Evolutionary conservation across 35 echinoderm and acorn worm genomes (phyloP), one percentile per base, ranked within the genome.

Genomic region (Amphiura filiformis): DNA sequence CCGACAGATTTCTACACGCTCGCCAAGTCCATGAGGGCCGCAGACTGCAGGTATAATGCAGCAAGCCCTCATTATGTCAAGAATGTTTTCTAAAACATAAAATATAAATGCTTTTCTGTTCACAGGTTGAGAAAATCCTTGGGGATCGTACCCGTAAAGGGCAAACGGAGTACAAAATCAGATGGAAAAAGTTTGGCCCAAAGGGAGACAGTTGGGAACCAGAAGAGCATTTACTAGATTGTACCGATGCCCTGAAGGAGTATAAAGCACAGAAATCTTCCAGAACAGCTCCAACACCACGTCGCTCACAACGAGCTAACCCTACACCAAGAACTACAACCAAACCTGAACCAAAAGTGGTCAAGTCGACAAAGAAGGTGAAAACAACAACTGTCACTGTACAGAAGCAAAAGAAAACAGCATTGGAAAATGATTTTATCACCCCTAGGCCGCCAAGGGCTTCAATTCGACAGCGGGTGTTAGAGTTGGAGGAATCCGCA

Each of bases 171-270:
- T 85, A 85, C 37, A 85, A 85, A 85, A 61, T 85, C 34, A 31
- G 83, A 20, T 85, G 83, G 83, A 85, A 65, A 37, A 65, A 56
- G 1, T 85, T 18, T 61, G 83, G 83, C 3, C 83, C 83, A 0
- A 18, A 85, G 0, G 83, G 65, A 36, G 83, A 85, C 56, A 85
- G 47, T 0, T 85, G 83, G 83, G 83, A 85, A 64, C 83, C 83
- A 0, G 47, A 35, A 1, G 64, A n/a, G 4, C 31, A 85, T 85
- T 61, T 85, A 11, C 35, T 28, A 1, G 47, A 35, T 61, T 85
- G 83, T 31, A 14, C 33, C 20, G 83, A 85, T 37, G 56, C 65
- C 22, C 44, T 85, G 26, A 36, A 75, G 36, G 49, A 64, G 14
- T 85, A 65, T 37, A 85, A 37, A 32, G 83, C 52, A 0, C 1